phyloP scores from a whole-genome alignment of 2,888 invertebrate genomes.

The Erebia aethiops region DNA sequence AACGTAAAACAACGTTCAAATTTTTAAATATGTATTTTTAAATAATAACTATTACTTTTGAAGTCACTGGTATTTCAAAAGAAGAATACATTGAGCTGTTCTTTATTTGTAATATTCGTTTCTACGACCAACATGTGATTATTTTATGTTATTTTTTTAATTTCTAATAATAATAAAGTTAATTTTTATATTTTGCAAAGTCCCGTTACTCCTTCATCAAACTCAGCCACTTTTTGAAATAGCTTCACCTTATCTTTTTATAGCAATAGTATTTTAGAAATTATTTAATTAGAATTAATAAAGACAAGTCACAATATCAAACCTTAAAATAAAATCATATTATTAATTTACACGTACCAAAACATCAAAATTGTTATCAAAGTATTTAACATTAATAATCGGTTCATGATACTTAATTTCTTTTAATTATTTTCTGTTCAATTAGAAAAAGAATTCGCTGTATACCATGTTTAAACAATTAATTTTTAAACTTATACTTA shows the following conservation, averaged over 20 bases:
- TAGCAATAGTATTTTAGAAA: slow-evolving; percentile 61
- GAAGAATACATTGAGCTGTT: slow-evolving; percentile 25
- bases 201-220: slow-evolving; percentile 37
- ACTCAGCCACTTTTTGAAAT: slow-evolving; percentile 45
- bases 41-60: slow-evolving; percentile 14
- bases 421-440: slow-evolving; percentile 20
- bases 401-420: slow-evolving; percentile 49
- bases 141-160: slow-evolving; percentile 31
- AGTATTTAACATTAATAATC: slow-evolving; percentile 33
- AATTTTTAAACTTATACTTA: no score
- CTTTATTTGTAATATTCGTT: slow-evolving; percentile 34
- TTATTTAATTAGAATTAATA: slow-evolving; percentile 50
- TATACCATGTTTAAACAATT: background rate
- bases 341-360: slow-evolving; percentile 54
- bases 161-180: slow-evolving; percentile 31
- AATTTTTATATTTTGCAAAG: slow-evolving; percentile 31
- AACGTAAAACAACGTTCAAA: no score
- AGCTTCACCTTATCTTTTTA: slow-evolving; percentile 56
- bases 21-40: background rate
- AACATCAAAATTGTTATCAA: slow-evolving; percentile 54
- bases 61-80: slow-evolving; percentile 41
- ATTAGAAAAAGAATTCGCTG: background rate
- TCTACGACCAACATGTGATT: slow-evolving; percentile 40
- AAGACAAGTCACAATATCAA: slow-evolving; percentile 72
- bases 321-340: slow-evolving; percentile 64